phyloP scores from a whole-genome alignment of 2,797 vertebrate genomes.

The Falco rusticolus region DNA sequence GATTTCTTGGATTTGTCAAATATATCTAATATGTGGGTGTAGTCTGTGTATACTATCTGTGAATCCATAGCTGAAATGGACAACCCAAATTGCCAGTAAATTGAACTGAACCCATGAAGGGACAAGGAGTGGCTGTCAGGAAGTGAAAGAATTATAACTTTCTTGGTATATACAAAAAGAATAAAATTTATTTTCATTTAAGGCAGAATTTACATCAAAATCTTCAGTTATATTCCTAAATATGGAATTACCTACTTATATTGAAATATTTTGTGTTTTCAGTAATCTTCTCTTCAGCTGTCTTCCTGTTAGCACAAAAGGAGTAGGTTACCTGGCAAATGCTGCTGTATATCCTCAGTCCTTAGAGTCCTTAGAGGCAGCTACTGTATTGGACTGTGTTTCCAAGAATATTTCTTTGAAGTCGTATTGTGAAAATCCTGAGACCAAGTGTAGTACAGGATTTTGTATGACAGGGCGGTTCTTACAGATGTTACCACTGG shows the following conservation, averaged over 20 bases:
- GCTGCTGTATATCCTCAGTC: neutral
- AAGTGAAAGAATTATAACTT: neutral
- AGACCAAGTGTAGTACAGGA: neutral
- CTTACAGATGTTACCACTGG: neutral
- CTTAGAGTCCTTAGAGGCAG: neutral
- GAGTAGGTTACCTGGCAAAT: neutral
- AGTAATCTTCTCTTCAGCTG: neutral
- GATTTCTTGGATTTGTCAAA: conserved; percentile 12
- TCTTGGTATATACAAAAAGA: neutral
- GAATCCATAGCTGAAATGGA: neutral
- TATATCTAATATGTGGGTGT: neutral
- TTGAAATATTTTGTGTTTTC: conserved; percentile 13
- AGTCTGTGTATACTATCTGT: neutral
- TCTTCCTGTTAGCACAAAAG: neutral
- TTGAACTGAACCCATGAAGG: neutral
- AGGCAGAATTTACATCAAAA: neutral
- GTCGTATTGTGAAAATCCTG: neutral
- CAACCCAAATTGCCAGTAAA: neutral
- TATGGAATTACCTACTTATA: neutral
- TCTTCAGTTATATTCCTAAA: neutral
- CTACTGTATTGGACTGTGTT: conserved; percentile 5
- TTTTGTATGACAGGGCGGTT: conserved; percentile 6
- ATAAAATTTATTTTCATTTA: neutral
- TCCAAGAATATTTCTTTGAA: conserved; percentile 22
- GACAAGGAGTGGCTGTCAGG: neutral